Base-by-base conservation (phyloP, 2,888 invertebrate genomes). In the Neria commutata region DNA sequence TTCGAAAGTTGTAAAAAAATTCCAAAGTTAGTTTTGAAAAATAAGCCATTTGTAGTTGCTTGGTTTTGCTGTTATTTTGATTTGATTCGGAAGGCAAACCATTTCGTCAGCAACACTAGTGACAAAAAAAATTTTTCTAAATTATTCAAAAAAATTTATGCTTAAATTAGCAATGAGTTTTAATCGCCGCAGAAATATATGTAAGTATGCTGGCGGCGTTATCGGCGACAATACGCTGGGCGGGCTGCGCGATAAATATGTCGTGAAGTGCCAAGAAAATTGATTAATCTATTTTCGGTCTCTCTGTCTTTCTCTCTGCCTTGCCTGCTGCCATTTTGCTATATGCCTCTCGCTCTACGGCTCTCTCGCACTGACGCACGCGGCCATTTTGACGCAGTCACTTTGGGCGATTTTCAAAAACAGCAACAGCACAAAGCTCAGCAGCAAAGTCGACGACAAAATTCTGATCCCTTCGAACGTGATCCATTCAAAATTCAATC, bases 401-500 rank as follows among this genome's bases (percentile, higher is more conserved):
- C 58, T 52, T 68, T 63, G 59, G 71, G 67, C 67, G 68, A 45
- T 66, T 64, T 58, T 45, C 56, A 60, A 53, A 54, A 57, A 46
- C 42, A 58, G 52, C 54, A 47, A 48, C 42, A 14, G 33, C 45
- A 60, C n/a, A 56, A 62, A 53, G 48, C 59, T 40, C 57, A 58
- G 45, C 26, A 58, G 45, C 26, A 54, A 21, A 23, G 48, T 42
- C 59, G 59, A 49, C 60, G 64, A 19, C 62, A 60, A 56, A 60
- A 29, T 11, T 52, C 51, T n/a, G 79, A 79, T 62, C 66, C 68
- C 8, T 79, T 79, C 50, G 68, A 67, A 59, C 71, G 70, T 16
- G 78, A 79, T 63, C 79, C 78, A 1, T 79, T 79, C 56, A 78
- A 79, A 73, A 71, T 75, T 54, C 73, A 78, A 47, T 79, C 79